Base-by-base conservation (phyloP, 2,113 vertebrate species). In the Arizona elegans region DNA sequence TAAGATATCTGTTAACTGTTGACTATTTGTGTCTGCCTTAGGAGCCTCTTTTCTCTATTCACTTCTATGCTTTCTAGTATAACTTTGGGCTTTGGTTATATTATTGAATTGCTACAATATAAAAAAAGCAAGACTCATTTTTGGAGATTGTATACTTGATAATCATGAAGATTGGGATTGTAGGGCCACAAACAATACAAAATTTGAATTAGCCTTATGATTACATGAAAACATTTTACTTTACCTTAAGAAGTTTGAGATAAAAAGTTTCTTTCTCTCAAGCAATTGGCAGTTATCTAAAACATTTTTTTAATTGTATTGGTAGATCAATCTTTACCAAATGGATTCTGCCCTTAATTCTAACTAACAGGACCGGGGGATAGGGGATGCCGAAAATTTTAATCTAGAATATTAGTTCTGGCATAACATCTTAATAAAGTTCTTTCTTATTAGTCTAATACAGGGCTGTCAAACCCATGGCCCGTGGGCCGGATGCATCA, bases 41-140 rank as follows among this genome's bases (percentile, higher is more conserved):
- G 9, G n/a, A 59, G n/a, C 5, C 24, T 81, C 11, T 55, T 38
- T 38, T 52, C 70, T 86, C 19, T 38, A 13, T 86, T 26, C 43
- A 8, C 5, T 93, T 58, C 90, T 87, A 6, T 87, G 11, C 11
- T 81, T 24, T 8, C 38, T 12, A 7, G 6, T 3, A 54, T n/a
- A 92, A 5, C 56, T 53, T 54, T 13, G 8, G 43, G 47, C 8
- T 33, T 65, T 91, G 53, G 59, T 92, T 70, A 21, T 3, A 86
- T 81, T 8, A 58, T 24, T 91, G 1, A 92, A 94, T 81, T 92
- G 50, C 91, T 54, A 70, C 24, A 91, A 29, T 86, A 92, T 93
- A 70, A 92, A 95, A 96, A 70, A 2, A 33, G 85, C 91, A 94
- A 62, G 54, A 93, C 89, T 53, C 29, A 33, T 29, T 52, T 91